Percentiles rank a stretch among this genome's conserved stretches.
These are phyloP conservation scores for Drosophila kikkawai DNA, from an alignment of 1,140 invertebrate species.

Conservation along the genomic window DNA sequence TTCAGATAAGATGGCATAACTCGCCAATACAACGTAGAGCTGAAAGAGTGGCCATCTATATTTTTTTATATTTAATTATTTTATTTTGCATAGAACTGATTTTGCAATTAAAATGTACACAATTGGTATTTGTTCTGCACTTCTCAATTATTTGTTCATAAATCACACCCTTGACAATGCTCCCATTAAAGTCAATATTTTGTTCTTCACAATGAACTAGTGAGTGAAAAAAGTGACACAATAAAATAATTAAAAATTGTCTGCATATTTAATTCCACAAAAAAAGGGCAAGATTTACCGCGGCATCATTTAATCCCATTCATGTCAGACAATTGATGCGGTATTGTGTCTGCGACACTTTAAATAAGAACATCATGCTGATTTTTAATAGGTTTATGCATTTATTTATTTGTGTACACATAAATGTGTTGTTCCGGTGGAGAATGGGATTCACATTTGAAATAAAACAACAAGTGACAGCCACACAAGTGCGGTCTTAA, in stretches of 20 bases:
- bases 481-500: slow-evolving; percentile 31
- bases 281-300: neutral
- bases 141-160: neutral
- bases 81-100: neutral
- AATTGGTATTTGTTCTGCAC: neutral
- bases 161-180: neutral
- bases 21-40: neutral
- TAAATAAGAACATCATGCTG: slow-evolving; percentile 7
- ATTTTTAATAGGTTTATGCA: slow-evolving; percentile 45
- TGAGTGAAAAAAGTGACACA: neutral
- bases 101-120: neutral
- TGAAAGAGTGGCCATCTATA: neutral
- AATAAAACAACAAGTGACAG: slow-evolving; percentile 23
- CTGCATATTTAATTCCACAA: neutral
- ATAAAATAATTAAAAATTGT: neutral
- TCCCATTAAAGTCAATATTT: neutral
- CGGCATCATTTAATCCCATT: neutral
- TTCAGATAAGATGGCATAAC: neutral
- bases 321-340: slow-evolving; percentile 1
- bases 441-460: slow-evolving; percentile 6
- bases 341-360: slow-evolving; percentile 3
- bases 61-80: neutral
- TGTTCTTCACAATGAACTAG: neutral
- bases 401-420: slow-evolving; percentile 40
- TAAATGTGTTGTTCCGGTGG: slow-evolving; percentile 13